Evolutionary conservation across 2,888 invertebrate genomes (phyloP).

Genomic region (Tridacna gigas): DNA sequence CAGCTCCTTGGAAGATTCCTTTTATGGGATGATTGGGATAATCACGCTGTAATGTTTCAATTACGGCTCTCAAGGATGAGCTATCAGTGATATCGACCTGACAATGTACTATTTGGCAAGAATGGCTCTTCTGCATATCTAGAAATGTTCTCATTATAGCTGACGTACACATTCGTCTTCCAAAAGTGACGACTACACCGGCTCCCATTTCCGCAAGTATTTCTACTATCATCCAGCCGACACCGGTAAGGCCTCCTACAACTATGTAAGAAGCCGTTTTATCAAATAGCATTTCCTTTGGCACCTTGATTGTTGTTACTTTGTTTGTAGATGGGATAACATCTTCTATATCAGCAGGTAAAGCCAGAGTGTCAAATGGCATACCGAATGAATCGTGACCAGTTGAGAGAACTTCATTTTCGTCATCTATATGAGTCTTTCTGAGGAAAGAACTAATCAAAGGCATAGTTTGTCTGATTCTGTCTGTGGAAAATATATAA

Average conservation of each 20-base stretch:
- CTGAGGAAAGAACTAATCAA: not conserved
- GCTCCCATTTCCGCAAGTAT: conserved; percentile 69
- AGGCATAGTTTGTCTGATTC: not conserved
- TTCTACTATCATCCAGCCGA: conserved; percentile 70
- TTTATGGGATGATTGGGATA: conserved; percentile 31
- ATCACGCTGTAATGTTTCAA: conserved; percentile 36
- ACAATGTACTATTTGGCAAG: conserved; percentile 49
- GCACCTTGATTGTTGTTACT: not conserved
- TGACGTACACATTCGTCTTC: conserved; percentile 42
- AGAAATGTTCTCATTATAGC: conserved; percentile 50
- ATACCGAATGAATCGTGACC: not conserved
- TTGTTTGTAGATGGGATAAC: too few relatives aligned
- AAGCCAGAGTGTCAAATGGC: not conserved
- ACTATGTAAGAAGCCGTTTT: conserved; percentile 62
- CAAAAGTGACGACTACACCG: conserved; percentile 63
- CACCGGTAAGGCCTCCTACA: conserved; percentile 72
- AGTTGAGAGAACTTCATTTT: not conserved
- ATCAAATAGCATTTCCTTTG: conserved; percentile 17
- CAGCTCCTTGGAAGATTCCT: conserved; percentile 69
- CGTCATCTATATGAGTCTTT: not conserved
- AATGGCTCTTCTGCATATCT: conserved; percentile 24
- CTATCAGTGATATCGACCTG: conserved; percentile 65
- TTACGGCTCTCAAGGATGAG: conserved; percentile 35
- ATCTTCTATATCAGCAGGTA: not conserved
- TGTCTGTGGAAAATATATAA: not conserved